Base-by-base conservation (phyloP, 2,797 vertebrate species). In the Paedocypris micromegethes region DNA sequence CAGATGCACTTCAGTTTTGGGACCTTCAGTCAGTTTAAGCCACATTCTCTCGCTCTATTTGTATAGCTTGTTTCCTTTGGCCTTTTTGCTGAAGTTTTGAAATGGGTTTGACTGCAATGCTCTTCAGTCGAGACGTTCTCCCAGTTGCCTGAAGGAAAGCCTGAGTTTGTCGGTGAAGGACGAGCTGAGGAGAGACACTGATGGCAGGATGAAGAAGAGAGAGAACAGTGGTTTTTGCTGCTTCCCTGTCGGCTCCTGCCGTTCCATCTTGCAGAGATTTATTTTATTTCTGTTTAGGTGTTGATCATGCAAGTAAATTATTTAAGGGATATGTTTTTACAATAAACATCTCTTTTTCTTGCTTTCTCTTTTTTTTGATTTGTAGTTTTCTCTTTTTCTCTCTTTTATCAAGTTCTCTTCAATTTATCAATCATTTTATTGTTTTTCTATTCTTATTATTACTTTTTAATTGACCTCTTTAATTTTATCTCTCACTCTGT, bases 121-220 rank as follows among this genome's bases (percentile, higher is more conserved):
- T 54, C 8, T 39, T 54, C 8, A 23, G 23, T 23, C 23, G 23
- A 23, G 23, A 44, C 40, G 48, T 57, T 57, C 39, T 57, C 46
- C 42, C 40, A 4, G 39, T 58, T 3, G 5, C 4, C 49, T 8
- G 4, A 52, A 57, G 60, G 39, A 52, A 37, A 40, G 57, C 37
- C 44, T 55, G 48, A 48, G 57, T 57, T n/a, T 55, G 61, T 45
- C 44, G 41, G 60, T 52, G 68, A 4, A 7, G 39, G 45, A 48
- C 48, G 46, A 43, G 43, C 58, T 50, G 48, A 39, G 40, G 43
- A 57, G 70, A 67, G 58, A 7, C 45, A 49, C 58, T 71, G 64
- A 68, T 59, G 37, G 40, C 64, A 62, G 66, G 77, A 75, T 70
- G 66, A 64, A 57, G 65, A 74, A 76, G 68, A 72, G 72, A 76